Evolutionary conservation across 37 sponge, comb jelly and placozoan genomes (phyloP).

Genomic region (Spongilla lacustris): DNA sequence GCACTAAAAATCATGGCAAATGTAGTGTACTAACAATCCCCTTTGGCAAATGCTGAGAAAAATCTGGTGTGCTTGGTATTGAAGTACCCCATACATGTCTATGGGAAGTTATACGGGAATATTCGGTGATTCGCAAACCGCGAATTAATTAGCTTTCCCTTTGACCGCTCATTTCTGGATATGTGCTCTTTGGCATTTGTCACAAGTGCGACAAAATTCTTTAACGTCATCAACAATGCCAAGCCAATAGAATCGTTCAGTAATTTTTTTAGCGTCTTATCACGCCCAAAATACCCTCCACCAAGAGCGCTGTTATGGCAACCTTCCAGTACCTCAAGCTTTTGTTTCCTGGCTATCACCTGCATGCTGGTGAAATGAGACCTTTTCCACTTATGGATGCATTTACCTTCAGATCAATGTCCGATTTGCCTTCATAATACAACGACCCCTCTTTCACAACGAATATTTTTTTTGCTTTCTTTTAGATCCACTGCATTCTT

Average conservation of each 20-base stretch:
- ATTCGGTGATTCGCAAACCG: too few species aligned
- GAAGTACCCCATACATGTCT: too few species aligned
- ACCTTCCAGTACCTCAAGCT: slow-evolving; percentile 28
- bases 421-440: neutral
- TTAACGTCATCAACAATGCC: slow-evolving; percentile 50
- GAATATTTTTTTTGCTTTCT: slow-evolving; percentile 11
- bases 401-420: slow-evolving; percentile 4
- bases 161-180: too few species aligned
- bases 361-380: too few species aligned
- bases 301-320: slow-evolving; percentile 26
- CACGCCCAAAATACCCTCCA: slow-evolving; percentile 38
- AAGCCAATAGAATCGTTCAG: slow-evolving; percentile 32
- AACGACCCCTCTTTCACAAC: slow-evolving; percentile 9
- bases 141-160: too few species aligned
- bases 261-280: slow-evolving; percentile 19
- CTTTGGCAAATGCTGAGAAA: too few species aligned
- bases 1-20: too few species aligned
- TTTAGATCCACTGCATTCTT: slow-evolving; percentile 15
- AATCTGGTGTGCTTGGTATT: too few species aligned
- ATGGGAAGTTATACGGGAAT: too few species aligned
- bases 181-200: slow-evolving; percentile 24
- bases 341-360: neutral
- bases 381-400: too few species aligned
- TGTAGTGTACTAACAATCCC: too few species aligned
- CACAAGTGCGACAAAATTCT: slow-evolving; percentile 32